Evolutionary conservation across 2,888 invertebrate genomes (phyloP).

Genomic region (Cephus pygmeus): DNA sequence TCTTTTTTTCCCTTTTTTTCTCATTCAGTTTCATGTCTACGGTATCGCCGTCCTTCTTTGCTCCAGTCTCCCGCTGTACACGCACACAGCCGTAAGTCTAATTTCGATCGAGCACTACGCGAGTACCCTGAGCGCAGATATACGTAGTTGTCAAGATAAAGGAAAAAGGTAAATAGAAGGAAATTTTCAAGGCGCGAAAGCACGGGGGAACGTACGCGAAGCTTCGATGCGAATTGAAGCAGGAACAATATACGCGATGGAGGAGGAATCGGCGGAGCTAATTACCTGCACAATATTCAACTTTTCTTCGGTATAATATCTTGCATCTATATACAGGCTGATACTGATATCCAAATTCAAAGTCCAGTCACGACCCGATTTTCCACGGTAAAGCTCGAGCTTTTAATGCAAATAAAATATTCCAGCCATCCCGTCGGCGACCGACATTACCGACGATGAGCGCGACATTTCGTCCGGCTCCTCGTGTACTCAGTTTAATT

Average conservation of each 20-base stretch:
- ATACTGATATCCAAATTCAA: background rate
- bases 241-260: background rate
- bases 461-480: background rate
- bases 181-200: background rate
- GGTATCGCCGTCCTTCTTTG: background rate
- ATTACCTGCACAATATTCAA: background rate
- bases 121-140: background rate
- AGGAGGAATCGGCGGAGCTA: background rate
- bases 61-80: background rate
- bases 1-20: slow-evolving; percentile 10
- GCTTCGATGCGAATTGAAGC: too few relatives aligned
- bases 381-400: background rate
- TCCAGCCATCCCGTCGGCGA: background rate
- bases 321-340: background rate
- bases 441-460: background rate
- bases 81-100: background rate
- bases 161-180: background rate
- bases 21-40: background rate
- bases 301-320: background rate
- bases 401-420: background rate
- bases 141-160: background rate
- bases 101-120: background rate
- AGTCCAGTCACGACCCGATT: background rate
- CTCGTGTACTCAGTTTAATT: background rate
- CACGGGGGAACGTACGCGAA: background rate